Percentiles rank a stretch among this genome's conserved stretches.
These are phyloP conservation scores for Thamnaconus septentrionalis DNA, from an alignment of 2,113 vertebrate genomes.

Conservation along the genomic window DNA sequence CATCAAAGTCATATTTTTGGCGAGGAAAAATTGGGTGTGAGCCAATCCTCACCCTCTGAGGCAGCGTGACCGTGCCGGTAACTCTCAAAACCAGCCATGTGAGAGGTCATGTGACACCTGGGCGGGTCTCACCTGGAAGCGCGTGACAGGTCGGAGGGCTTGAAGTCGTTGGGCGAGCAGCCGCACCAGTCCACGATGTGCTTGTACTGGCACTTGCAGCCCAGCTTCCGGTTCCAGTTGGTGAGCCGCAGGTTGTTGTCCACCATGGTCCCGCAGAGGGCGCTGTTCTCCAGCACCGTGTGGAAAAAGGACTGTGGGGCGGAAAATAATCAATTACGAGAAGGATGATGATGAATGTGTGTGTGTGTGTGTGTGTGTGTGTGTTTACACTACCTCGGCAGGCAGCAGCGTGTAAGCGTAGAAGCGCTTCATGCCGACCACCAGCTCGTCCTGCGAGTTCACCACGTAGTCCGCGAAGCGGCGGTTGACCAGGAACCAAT, in stretches of 20 bases:
- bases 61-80: too few species aligned
- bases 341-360: too few species aligned
- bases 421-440: constrained; percentile 92
- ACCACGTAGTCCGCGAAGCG: constrained; percentile 95
- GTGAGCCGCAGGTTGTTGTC: constrained; percentile 94
- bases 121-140: constrained; percentile 87
- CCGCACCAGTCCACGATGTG: constrained; percentile 96
- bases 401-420: constrained; percentile 94
- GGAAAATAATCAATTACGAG: neutral
- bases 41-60: too few species aligned
- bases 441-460: constrained; percentile 87
- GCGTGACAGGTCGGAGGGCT: constrained; percentile 89
- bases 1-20: too few species aligned
- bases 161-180: constrained; percentile 91
- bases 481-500: constrained; percentile 96
- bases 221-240: constrained; percentile 95
- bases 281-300: constrained; percentile 90
- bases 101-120: neutral
- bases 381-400: constrained; percentile 82
- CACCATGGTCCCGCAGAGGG: constrained; percentile 87
- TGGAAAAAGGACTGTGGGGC: constrained; percentile 87
- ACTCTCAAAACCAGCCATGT: neutral
- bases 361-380: neutral
- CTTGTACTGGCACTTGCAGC: constrained; percentile 93
- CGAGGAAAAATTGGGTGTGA: too few species aligned